Evolutionary conservation across 2,797 vertebrate species (phyloP).

Genomic region (Trachops cirrhosus): DNA sequence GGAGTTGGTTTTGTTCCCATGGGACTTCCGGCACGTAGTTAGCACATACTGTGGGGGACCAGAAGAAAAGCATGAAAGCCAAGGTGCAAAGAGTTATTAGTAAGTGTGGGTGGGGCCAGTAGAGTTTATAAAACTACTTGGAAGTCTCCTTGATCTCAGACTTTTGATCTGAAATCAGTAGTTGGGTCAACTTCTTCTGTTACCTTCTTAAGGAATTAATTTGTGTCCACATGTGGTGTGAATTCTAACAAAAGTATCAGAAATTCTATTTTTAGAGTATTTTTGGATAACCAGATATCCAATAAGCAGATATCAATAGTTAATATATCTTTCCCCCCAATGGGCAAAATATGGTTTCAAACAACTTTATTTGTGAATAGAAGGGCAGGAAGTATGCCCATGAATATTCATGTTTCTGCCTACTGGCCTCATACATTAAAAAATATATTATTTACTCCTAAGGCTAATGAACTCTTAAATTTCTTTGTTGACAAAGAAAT

Average conservation of each 20-base stretch:
- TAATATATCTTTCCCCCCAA: not conserved
- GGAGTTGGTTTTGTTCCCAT: not conserved
- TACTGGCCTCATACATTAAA: conserved; percentile 11
- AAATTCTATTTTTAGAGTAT: not conserved
- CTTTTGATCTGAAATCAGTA: not conserved
- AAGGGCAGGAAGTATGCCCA: not conserved
- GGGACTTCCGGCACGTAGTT: not conserved
- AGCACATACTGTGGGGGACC: not conserved
- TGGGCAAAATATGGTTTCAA: not conserved
- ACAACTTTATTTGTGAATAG: not conserved
- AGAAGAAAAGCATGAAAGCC: not conserved
- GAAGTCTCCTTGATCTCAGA: not conserved
- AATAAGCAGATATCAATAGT: too few species aligned
- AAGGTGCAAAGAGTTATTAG: not conserved
- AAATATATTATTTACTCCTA: conserved; percentile 39
- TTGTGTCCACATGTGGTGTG: not conserved
- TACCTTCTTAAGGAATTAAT: not conserved
- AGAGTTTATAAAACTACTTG: not conserved
- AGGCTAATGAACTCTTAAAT: conserved; percentile 56
- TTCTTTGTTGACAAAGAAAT: conserved; percentile 30
- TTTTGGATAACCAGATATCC: not conserved
- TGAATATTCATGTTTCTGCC: conserved; percentile 45
- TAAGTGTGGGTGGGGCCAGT: not conserved
- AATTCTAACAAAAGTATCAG: not conserved
- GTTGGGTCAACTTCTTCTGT: not conserved